These are phyloP conservation scores for Cabera pusaria DNA, from an alignment of 2,888 invertebrate genomes.

Conservation along the genomic window DNA sequence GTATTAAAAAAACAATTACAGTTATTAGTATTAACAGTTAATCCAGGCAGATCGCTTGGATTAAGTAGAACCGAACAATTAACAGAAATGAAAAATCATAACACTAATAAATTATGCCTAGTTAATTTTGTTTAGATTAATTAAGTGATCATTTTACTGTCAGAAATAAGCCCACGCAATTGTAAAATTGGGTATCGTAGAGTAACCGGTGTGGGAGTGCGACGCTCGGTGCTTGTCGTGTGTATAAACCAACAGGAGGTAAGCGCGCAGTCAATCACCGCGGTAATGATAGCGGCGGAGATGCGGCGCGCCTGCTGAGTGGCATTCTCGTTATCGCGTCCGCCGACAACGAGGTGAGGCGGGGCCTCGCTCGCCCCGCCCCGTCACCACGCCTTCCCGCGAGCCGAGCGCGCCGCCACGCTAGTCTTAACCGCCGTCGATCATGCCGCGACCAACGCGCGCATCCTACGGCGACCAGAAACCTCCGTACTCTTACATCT, in stretches of 20 bases:
- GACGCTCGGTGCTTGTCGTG: slow-evolving; percentile 12
- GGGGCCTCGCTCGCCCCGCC: slow-evolving; percentile 35
- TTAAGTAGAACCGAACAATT: no score
- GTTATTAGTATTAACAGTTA: no score
- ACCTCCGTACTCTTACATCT: slow-evolving; percentile 57
- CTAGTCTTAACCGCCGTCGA: slow-evolving; percentile 83
- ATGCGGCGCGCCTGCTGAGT: slow-evolving; percentile 62
- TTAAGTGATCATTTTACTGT: no score
- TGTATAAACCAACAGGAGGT: slow-evolving; percentile 59
- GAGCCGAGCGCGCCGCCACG: slow-evolving; percentile 33
- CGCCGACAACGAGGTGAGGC: slow-evolving; percentile 40
- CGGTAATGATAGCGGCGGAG: slow-evolving; percentile 72
- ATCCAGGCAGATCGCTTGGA: no score
- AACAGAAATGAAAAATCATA: no score
- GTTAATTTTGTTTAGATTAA: no score
- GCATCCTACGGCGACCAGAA: slow-evolving; percentile 94
- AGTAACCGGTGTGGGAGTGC: slow-evolving; percentile 12
- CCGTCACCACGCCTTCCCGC: slow-evolving; percentile 31
- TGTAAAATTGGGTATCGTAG: no score
- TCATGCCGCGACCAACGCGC: slow-evolving; percentile 95
- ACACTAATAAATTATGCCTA: no score
- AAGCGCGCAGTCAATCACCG: slow-evolving; percentile 74
- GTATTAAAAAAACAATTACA: no score
- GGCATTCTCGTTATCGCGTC: slow-evolving; percentile 78
- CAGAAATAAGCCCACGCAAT: slow-evolving; percentile 1